These are phyloP conservation scores for Lepidochrysops patricia DNA, from an alignment of 2,888 invertebrate genomes.

Conservation along the genomic window DNA sequence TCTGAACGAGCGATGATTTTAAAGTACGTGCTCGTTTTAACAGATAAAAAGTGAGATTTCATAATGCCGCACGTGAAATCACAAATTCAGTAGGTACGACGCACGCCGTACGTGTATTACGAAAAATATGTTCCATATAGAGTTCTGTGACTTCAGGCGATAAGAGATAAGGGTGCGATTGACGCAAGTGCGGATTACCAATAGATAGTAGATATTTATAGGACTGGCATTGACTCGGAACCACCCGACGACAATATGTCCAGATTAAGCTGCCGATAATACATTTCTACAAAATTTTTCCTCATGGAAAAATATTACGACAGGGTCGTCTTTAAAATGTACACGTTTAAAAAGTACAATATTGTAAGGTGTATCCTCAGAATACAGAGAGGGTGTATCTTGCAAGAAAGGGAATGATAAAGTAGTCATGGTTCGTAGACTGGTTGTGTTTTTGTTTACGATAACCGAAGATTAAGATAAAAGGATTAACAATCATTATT, in stretches of 20 bases:
- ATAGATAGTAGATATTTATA: constrained; percentile 27
- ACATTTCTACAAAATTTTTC: not conserved
- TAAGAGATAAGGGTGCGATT: constrained; percentile 29
- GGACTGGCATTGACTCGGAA: constrained; percentile 24
- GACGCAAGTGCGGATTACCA: constrained; percentile 34
- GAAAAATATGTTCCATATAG: constrained; percentile 29
- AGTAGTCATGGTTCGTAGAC: not conserved
- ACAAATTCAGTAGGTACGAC: constrained; percentile 17
- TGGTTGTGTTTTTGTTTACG: not conserved
- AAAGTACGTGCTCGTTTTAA: constrained; percentile 12
- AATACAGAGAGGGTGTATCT: no score
- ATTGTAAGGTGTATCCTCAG: no score
- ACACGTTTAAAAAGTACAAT: not conserved
- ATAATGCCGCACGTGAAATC: constrained; percentile 19
- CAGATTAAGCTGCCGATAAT: constrained; percentile 5
- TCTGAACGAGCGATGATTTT: not conserved
- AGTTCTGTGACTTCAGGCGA: constrained; percentile 31
- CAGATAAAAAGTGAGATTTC: constrained; percentile 18
- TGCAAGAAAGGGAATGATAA: no score
- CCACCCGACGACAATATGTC: constrained; percentile 19
- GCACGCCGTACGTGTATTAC: constrained; percentile 16
- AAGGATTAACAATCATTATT: not conserved
- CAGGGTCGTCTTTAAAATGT: not conserved
- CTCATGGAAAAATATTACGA: not conserved
- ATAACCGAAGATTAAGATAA: not conserved